phyloP scores from a whole-genome alignment of 2,113 vertebrate genomes.

The Setophaga kirtlandii region DNA sequence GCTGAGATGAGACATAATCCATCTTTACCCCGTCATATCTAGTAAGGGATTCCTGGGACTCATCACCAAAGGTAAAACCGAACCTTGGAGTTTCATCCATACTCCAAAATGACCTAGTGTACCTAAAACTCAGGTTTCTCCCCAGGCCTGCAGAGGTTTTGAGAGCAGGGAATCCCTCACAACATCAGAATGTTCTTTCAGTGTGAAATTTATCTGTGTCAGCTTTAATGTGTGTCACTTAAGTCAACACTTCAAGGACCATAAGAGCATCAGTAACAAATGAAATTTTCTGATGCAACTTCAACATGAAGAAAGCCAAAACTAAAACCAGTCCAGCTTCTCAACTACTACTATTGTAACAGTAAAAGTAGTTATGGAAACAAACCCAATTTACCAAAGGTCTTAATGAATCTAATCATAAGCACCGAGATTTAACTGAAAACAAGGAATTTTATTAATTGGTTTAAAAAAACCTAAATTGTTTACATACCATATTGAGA shows the following conservation, averaged over 20 bases:
- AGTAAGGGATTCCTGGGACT: background rate
- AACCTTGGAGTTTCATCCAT: fast-evolving
- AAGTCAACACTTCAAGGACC: background rate
- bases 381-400: background rate
- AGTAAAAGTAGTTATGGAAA: background rate
- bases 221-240: background rate
- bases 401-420: background rate
- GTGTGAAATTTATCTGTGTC: background rate
- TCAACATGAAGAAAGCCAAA: background rate
- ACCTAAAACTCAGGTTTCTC: background rate
- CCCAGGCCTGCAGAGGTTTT: background rate
- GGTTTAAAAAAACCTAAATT: background rate
- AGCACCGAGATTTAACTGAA: background rate
- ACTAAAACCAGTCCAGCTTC: background rate
- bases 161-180: background rate
- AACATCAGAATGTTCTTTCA: background rate
- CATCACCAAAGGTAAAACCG: background rate
- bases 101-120: fast-evolving
- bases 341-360: fast-evolving
- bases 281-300: background rate
- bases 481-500: background rate
- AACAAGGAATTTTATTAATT: background rate
- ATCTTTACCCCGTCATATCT: fast-evolving
- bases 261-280: background rate
- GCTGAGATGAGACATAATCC: background rate